Percentiles rank a stretch among this genome's conserved stretches.
Conservation (phyloP, 2,113 vertebrate genomes). For the Hyperoodon ampullatus region DNA sequence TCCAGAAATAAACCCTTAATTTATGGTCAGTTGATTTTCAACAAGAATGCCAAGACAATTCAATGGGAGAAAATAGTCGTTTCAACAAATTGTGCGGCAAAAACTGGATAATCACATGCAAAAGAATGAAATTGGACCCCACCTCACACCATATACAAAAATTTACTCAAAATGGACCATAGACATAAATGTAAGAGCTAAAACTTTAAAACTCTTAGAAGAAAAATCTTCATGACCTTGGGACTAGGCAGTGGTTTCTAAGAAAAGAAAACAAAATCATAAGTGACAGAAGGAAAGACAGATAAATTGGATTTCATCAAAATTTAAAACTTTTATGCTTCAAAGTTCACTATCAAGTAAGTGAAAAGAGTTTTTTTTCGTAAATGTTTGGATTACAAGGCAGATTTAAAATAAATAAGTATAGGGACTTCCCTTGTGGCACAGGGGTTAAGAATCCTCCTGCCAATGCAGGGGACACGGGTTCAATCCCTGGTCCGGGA, state of each 20-base stretch:
- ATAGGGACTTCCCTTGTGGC: too few species aligned
- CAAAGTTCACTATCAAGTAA: neutral
- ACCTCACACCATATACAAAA: neutral
- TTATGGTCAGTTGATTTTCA: neutral
- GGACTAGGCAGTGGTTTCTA: neutral
- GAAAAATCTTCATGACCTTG: neutral
- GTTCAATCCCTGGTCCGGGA: too few species aligned
- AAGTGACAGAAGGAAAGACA: neutral
- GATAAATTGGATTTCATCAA: neutral
- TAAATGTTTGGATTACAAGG: slow-evolving; percentile 16
- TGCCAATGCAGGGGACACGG: too few species aligned
- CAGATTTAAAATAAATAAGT: neutral
- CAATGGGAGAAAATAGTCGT: neutral
- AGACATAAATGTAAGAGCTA: neutral
- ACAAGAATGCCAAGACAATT: neutral
- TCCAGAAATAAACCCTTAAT: neutral
- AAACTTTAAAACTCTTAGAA: neutral
- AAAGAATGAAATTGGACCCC: neutral
- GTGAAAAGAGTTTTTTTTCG: neutral
- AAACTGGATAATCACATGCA: neutral
- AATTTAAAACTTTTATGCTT: neutral
- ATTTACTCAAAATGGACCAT: neutral
- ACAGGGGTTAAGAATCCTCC: too few species aligned
- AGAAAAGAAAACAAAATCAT: neutral
- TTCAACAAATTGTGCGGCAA: neutral